phyloP scores from a whole-genome alignment of 2,888 invertebrate genomes.

The Ischnura elegans region DNA sequence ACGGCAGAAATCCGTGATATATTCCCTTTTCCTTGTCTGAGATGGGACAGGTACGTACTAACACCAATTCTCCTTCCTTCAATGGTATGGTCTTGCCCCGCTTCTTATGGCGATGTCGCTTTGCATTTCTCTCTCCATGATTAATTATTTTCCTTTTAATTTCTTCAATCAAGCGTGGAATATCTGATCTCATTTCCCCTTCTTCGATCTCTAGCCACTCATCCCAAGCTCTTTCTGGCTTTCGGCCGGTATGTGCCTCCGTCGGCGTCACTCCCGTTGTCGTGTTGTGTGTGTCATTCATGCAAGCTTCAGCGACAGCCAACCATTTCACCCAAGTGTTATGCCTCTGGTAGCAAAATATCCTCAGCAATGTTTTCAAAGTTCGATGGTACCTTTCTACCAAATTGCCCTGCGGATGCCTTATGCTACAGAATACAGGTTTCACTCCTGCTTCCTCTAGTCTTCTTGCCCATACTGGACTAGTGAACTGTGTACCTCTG shows the following conservation, averaged over 20 bases:
- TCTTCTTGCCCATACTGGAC: neutral
- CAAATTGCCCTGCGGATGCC: neutral
- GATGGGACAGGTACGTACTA: too few relatives aligned
- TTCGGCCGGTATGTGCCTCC: slow-evolving; percentile 1
- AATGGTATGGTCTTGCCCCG: too few relatives aligned
- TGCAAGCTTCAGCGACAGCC: neutral
- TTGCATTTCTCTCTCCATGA: too few relatives aligned
- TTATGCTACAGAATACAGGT: too few relatives aligned
- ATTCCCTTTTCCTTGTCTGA: neutral
- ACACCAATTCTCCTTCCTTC: too few relatives aligned
- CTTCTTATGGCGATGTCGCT: too few relatives aligned
- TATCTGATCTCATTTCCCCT: too few relatives aligned
- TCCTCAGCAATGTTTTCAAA: neutral
- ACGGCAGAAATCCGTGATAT: neutral
- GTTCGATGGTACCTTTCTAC: neutral
- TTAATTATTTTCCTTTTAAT: too few relatives aligned
- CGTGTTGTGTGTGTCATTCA: neutral
- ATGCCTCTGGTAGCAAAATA: neutral
- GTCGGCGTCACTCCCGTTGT: neutral
- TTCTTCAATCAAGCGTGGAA: too few relatives aligned
- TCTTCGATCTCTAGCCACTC: too few relatives aligned
- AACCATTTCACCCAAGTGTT: neutral
- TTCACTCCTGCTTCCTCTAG: too few relatives aligned
- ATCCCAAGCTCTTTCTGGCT: too few relatives aligned
- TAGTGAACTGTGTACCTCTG: neutral